Evolutionary conservation across 2,888 invertebrate species (phyloP).

Genomic region (Heteromyza rotundicornis): DNA sequence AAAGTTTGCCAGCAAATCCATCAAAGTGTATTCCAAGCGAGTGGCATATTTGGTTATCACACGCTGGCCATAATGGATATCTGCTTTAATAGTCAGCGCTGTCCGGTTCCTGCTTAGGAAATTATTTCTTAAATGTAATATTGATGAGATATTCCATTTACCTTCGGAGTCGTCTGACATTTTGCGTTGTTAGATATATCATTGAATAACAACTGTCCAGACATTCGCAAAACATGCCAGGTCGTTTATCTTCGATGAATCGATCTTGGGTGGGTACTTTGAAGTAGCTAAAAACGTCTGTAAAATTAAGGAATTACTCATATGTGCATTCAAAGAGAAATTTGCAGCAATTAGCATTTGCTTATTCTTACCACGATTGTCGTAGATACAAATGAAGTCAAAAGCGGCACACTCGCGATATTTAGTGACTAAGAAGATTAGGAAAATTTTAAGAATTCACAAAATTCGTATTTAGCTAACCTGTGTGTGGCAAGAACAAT

Average conservation of each 20-base stretch:
- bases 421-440: conserved; percentile 3
- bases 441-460: not conserved
- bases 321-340: too few species aligned
- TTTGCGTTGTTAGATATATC: conserved; percentile 37
- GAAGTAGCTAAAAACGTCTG: conserved; percentile 42
- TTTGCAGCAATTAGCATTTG: too few species aligned
- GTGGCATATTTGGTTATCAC: conserved; percentile 60
- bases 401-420: conserved; percentile 41
- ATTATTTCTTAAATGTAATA: not conserved
- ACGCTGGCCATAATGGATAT: conserved; percentile 58
- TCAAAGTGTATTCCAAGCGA: conserved; percentile 53
- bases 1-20: conserved; percentile 63
- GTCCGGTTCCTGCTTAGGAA: conserved; percentile 22
- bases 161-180: conserved; percentile 34
- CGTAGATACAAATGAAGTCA: conserved; percentile 49
- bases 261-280: conserved; percentile 38
- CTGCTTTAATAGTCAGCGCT: conserved; percentile 36
- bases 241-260: conserved; percentile 41
- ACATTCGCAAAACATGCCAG: conserved; percentile 49
- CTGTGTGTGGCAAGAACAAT: conserved; percentile 39
- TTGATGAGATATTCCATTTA: conserved; percentile 4
- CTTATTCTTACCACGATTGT: conserved; percentile 42
- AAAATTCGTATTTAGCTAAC: conserved; percentile 27
- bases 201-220: conserved; percentile 45
- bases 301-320: too few species aligned